A percentile compares a stretch with the other conserved stretches of the same genome.
Evolutionary conservation across 2,113 vertebrate genomes (phyloP).

Genomic region (Malurus cyaneus): DNA sequence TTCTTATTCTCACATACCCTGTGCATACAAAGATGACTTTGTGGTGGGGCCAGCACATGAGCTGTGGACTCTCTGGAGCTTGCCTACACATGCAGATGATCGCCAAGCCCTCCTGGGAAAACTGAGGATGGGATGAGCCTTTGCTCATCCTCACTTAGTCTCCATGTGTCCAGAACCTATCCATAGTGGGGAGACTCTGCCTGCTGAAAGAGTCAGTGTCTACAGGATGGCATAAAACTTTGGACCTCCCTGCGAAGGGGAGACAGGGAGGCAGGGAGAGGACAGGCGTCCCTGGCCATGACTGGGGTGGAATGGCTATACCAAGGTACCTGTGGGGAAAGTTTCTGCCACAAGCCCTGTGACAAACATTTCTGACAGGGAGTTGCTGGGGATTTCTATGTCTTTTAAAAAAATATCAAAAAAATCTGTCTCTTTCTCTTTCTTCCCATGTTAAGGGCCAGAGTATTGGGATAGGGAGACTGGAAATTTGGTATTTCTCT

Average conservation of each 20-base stretch:
- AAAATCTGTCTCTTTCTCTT: slow-evolving; percentile 27
- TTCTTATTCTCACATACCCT: background rate
- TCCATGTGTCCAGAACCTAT: background rate
- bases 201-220: background rate
- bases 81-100: background rate
- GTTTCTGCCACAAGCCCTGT: background rate
- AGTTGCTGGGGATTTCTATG: background rate
- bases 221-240: background rate
- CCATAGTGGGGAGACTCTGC: background rate
- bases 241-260: background rate
- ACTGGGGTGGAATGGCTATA: background rate
- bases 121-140: background rate
- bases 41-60: background rate
- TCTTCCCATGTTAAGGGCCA: slow-evolving; percentile 16
- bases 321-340: background rate
- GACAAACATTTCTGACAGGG: background rate
- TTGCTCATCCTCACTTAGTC: background rate
- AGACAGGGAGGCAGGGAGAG: background rate
- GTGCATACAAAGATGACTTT: background rate
- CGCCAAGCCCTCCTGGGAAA: background rate
- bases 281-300: background rate
- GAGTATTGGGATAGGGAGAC: slow-evolving; percentile 7
- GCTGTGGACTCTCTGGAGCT: background rate
- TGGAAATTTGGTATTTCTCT: slow-evolving; percentile 52
- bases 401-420: slow-evolving; percentile 48